phyloP scores from a whole-genome alignment of 2,888 invertebrate genomes.

The Pseudococcus longispinus region DNA sequence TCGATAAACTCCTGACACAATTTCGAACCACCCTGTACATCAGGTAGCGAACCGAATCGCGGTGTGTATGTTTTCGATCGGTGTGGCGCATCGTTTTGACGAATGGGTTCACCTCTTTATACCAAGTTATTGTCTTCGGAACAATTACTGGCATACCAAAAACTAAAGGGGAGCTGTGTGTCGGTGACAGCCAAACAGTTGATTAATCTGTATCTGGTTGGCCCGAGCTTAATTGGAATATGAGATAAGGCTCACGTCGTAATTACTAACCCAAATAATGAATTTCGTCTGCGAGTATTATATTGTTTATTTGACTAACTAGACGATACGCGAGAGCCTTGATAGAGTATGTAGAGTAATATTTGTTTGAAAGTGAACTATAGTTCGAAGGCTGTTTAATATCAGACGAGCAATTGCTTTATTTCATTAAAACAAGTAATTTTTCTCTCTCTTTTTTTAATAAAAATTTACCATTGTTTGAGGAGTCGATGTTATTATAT shows the following conservation, averaged over 20 bases:
- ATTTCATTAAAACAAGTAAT: neutral
- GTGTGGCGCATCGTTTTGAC: neutral
- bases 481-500: neutral
- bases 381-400: neutral
- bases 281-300: neutral
- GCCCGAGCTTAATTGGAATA: neutral
- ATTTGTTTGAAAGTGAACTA: neutral
- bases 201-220: neutral
- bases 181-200: neutral
- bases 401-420: neutral
- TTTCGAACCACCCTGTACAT: neutral
- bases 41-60: neutral
- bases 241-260: neutral
- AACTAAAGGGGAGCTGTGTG: neutral
- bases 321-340: neutral
- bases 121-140: neutral
- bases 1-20: neutral
- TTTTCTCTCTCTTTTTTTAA: neutral
- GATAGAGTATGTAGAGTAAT: neutral
- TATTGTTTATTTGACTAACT: neutral
- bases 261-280: constrained; percentile 4
- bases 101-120: neutral
- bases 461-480: neutral
- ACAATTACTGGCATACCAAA: neutral
- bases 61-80: neutral